phyloP scores from a whole-genome alignment of 2,888 invertebrate species.

The Dusona sp. region DNA sequence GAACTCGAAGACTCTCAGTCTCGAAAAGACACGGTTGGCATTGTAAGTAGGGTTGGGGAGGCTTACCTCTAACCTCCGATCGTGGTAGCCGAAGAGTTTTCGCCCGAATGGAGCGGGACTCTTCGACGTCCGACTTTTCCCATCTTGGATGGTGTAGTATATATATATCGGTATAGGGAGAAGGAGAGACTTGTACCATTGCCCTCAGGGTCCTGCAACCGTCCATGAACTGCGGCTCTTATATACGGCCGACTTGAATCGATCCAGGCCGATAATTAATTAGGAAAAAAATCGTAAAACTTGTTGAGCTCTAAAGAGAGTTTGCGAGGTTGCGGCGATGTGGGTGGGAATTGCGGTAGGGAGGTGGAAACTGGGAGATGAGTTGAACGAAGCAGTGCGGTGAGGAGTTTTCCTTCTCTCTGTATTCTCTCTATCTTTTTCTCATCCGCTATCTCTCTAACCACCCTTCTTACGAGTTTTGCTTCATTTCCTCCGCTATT shows the following conservation, averaged over 20 bases:
- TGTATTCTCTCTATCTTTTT: constrained; percentile 49
- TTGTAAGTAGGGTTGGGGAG: constrained; percentile 30
- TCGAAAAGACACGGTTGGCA: constrained; percentile 34
- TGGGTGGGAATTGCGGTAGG: constrained; percentile 6
- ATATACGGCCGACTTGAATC: constrained; percentile 70
- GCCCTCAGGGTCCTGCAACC: constrained; percentile 53
- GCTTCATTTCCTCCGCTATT: constrained; percentile 54
- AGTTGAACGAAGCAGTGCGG: constrained; percentile 47
- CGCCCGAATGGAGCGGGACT: constrained; percentile 65
- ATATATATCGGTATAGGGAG: constrained; percentile 14
- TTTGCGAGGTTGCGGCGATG: constrained; percentile 27
- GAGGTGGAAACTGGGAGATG: constrained; percentile 36
- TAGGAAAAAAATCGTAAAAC: constrained; percentile 80
- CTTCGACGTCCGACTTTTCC: constrained; percentile 67
- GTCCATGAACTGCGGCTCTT: constrained; percentile 43
- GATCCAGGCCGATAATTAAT: constrained; percentile 82
- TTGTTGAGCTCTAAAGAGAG: constrained; percentile 77
- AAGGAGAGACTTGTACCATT: constrained; percentile 48
- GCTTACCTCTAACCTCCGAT: constrained; percentile 16
- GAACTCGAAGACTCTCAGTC: constrained; percentile 60
- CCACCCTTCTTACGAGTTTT: constrained; percentile 62
- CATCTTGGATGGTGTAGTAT: constrained; percentile 39
- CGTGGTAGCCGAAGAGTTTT: constrained; percentile 65
- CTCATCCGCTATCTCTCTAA: constrained; percentile 42
- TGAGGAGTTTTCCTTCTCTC: constrained; percentile 61